Percentiles rank a stretch among this genome's conserved stretches.
Evolutionary conservation across 2,888 invertebrate genomes (phyloP).

Genomic region (Eupithecia vulgata): DNA sequence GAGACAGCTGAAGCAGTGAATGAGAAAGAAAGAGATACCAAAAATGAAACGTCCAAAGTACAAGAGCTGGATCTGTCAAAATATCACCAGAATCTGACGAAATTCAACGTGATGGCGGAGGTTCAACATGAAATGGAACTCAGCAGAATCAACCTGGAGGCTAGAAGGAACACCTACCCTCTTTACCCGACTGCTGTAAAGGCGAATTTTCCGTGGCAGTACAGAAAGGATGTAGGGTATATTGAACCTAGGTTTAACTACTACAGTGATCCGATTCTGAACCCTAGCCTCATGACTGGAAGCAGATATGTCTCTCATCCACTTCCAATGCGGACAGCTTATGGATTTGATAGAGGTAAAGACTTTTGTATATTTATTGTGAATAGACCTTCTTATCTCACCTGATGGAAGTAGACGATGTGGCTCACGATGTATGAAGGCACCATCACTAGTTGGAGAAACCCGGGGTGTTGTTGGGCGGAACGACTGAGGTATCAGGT

Average conservation of each 20-base stretch:
- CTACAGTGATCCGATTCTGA: conserved; percentile 70
- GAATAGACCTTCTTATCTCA: too few relatives aligned
- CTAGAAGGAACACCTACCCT: conserved; percentile 71
- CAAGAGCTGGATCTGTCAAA: conserved; percentile 46
- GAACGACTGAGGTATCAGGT: too few relatives aligned
- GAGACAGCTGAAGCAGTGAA: conserved; percentile 27
- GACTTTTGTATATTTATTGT: conserved; percentile 21
- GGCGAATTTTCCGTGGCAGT: conserved; percentile 63
- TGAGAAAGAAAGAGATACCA: conserved; percentile 24
- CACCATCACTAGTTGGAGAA: too few relatives aligned
- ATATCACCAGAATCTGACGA: conserved; percentile 49
- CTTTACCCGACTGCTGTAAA: conserved; percentile 72
- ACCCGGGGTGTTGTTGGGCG: too few relatives aligned
- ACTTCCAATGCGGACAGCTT: conserved; percentile 66
- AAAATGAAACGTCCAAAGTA: conserved; percentile 9
- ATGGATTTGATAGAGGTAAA: conserved; percentile 75
- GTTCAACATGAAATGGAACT: conserved; percentile 61
- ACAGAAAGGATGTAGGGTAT: conserved; percentile 59
- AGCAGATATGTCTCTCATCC: conserved; percentile 66
- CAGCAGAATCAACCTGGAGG: conserved; percentile 58
- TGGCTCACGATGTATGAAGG: too few relatives aligned
- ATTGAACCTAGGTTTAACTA: conserved; percentile 62
- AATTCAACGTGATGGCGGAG: conserved; percentile 56
- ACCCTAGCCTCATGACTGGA: conserved; percentile 65
- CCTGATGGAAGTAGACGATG: too few relatives aligned